phyloP scores from a whole-genome alignment of 2,113 vertebrate species.

The Leptosomus discolor region DNA sequence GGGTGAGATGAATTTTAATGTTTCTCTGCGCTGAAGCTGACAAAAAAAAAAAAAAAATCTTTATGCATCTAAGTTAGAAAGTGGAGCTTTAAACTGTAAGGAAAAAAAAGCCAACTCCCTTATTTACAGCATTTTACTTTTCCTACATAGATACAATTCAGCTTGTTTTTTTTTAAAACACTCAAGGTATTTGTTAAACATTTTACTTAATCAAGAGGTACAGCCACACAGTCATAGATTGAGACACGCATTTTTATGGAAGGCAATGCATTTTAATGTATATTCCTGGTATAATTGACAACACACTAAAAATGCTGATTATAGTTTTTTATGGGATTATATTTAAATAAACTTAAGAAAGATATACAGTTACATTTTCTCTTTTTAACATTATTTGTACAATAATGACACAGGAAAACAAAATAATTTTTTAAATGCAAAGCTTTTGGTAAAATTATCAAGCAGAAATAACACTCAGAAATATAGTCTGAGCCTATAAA shows the following conservation, averaged over 20 bases:
- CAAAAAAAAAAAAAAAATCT: slow-evolving; percentile 43
- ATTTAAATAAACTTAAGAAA: background rate
- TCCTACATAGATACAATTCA: background rate
- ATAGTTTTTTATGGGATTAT: background rate
- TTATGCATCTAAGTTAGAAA: slow-evolving; percentile 67
- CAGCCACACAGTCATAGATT: background rate
- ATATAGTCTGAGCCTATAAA: background rate
- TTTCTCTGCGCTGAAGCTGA: slow-evolving; percentile 70
- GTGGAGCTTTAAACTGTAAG: slow-evolving; percentile 53
- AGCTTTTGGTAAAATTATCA: background rate
- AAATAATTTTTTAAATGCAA: background rate
- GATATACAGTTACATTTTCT: background rate
- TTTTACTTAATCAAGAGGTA: background rate
- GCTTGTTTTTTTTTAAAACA: background rate
- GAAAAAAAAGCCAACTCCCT: slow-evolving; percentile 40
- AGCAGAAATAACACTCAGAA: background rate
- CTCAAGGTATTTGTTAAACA: background rate
- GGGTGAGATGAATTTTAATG: slow-evolving; percentile 76
- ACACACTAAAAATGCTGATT: background rate
- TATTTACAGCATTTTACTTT: slow-evolving; percentile 59
- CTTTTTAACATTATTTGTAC: background rate
- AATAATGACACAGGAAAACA: background rate
- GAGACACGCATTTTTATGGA: background rate
- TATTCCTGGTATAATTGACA: background rate
- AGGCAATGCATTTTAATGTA: background rate